Conservation (phyloP, 2,888 invertebrate genomes). For the Myathropa florea region DNA sequence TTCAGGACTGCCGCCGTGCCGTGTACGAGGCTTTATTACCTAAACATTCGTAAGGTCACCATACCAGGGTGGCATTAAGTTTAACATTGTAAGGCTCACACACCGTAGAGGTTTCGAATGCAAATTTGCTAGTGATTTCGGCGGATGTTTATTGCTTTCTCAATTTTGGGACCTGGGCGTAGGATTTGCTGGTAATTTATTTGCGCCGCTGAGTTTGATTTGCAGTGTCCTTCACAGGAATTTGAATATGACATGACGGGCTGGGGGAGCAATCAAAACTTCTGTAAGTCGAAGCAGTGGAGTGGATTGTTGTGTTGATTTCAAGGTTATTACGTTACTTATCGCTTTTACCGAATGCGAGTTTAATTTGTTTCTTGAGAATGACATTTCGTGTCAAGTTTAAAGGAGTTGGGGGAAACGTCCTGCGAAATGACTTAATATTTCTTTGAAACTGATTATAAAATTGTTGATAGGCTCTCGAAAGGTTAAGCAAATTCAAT, state of each 20-base stretch:
- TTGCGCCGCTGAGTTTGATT: background rate
- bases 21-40: slow-evolving; percentile 25
- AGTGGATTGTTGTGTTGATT: slow-evolving; percentile 11
- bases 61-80: slow-evolving; percentile 22
- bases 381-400: background rate
- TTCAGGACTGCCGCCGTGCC: background rate
- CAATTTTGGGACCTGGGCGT: background rate
- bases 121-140: background rate
- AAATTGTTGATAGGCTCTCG: background rate
- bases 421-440: background rate
- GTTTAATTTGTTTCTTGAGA: background rate
- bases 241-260: slow-evolving; percentile 51
- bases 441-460: background rate
- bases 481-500: background rate
- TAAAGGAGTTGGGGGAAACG: background rate
- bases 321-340: slow-evolving; percentile 8
- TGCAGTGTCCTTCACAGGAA: slow-evolving; percentile 12
- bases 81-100: background rate
- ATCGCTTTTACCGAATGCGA: background rate
- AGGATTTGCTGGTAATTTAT: background rate
- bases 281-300: background rate
- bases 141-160: background rate
- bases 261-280: slow-evolving; percentile 25
- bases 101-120: background rate
- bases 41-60: slow-evolving; percentile 45